phyloP scores from a whole-genome alignment of 2,797 vertebrate species.

The Sylvia borin region DNA sequence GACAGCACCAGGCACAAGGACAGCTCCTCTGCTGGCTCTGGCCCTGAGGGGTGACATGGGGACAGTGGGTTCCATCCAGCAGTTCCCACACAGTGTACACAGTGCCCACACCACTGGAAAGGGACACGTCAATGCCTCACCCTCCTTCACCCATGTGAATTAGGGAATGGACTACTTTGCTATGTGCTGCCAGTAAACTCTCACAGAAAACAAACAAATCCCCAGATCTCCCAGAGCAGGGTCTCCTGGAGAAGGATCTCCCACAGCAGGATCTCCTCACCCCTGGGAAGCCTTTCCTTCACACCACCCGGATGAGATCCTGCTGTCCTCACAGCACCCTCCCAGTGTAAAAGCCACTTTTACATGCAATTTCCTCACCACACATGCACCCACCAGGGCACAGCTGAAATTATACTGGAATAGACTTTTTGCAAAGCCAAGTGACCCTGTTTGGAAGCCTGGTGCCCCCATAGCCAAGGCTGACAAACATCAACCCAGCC shows the following conservation, averaged over 20 bases:
- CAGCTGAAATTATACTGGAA: neutral
- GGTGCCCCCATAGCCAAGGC: neutral
- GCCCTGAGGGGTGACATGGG: neutral
- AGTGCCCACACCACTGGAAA: neutral
- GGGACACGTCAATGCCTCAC: neutral
- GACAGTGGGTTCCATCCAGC: neutral
- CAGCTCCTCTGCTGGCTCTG: neutral
- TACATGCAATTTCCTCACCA: neutral
- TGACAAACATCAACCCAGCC: neutral
- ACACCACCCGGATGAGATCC: neutral
- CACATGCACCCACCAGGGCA: neutral
- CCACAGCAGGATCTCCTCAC: neutral
- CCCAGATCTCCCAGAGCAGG: neutral
- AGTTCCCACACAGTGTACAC: neutral
- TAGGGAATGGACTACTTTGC: neutral
- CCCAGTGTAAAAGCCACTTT: neutral
- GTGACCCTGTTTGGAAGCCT: neutral
- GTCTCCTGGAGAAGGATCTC: neutral
- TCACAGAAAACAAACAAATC: neutral
- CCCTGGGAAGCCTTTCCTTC: neutral
- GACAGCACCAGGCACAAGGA: neutral
- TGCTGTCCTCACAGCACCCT: neutral
- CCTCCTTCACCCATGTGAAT: neutral
- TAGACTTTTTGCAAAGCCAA: neutral
- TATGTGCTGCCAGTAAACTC: neutral